Conservation (phyloP, 1,140 invertebrate genomes). For the Orchestia grillus region DNA sequence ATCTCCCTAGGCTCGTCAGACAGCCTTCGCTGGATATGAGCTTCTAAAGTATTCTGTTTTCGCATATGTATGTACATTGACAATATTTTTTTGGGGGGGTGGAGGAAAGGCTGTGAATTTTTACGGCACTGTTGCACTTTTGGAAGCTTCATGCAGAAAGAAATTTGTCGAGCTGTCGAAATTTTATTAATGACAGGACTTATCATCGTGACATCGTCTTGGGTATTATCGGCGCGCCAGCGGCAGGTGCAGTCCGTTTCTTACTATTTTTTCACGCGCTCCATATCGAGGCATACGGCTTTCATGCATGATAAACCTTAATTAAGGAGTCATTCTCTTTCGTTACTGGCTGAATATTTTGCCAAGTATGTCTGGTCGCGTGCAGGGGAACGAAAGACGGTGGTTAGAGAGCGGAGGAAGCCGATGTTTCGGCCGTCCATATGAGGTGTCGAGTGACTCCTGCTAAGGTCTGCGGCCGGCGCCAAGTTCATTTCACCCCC, state of each 20-base stretch:
- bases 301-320: constrained; percentile 20
- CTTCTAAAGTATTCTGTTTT: not conserved
- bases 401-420: not conserved
- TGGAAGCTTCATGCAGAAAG: not conserved
- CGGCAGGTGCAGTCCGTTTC: constrained; percentile 1
- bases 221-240: not conserved
- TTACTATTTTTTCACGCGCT: not conserved
- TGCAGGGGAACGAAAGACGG: not conserved
- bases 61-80: not conserved
- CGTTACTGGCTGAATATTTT: constrained; percentile 27
- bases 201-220: not conserved
- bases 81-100: not conserved
- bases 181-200: not conserved
- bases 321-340: constrained; percentile 30
- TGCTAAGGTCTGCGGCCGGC: not conserved
- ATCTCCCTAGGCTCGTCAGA: not conserved
- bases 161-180: not conserved
- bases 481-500: not conserved
- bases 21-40: not conserved
- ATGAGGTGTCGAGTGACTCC: constrained; percentile 5
- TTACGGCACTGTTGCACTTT: not conserved
- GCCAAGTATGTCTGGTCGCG: constrained; percentile 30
- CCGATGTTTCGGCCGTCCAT: not conserved
- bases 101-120: not conserved
- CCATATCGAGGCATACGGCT: not conserved